Base-by-base conservation (phyloP, 2,797 vertebrate species). In the Betta splendens region DNA sequence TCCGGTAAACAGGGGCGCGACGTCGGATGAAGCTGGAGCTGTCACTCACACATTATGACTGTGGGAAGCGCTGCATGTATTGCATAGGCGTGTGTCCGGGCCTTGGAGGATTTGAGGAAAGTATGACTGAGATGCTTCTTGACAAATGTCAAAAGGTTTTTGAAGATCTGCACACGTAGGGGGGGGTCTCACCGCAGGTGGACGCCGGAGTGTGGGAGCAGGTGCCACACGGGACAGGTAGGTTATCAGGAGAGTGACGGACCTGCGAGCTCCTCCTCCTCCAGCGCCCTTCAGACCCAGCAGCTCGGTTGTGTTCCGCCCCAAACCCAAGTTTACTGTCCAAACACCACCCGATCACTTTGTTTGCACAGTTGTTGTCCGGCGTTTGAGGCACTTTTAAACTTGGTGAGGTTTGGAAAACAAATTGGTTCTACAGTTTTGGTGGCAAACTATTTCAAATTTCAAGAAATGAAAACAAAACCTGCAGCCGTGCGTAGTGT, bases 101-200 rank as follows among this genome's bases (percentile, higher is more conserved):
- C 42, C 20, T 52, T 72, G 64, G 64, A 25, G 46, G 18, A 32
- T 64, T 58, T 39, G 29, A 43, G 58, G 23, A 58, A 58, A 29
- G 10, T 21, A 10, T 13, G 32, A 12, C 12, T 47, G 45, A 64
- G 35, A 18, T 0, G 2, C 4, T 33, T 57, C 62, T 20, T 71
- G 29, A 38, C 32, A 38, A 56, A 68, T 64, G 48, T 44, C 54
- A 48, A 45, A 60, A 15, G 17, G 39, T 61, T 36, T 43, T 45
- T 44, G 20, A 42, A 56, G 64, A 35, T 44, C 21, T 59, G 51
- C 43, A 50, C 44, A 43, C 7, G 23, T 31, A 38, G 17, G 26
- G 9, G 61, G 26, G 44, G 16, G 70, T 55, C 70, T 55, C 48
- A 20, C 56, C 46, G 47, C 42, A 33, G 58, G 50, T 49, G 66